phyloP scores from a whole-genome alignment of 1,140 invertebrate species.

The Euwallacea similis region DNA sequence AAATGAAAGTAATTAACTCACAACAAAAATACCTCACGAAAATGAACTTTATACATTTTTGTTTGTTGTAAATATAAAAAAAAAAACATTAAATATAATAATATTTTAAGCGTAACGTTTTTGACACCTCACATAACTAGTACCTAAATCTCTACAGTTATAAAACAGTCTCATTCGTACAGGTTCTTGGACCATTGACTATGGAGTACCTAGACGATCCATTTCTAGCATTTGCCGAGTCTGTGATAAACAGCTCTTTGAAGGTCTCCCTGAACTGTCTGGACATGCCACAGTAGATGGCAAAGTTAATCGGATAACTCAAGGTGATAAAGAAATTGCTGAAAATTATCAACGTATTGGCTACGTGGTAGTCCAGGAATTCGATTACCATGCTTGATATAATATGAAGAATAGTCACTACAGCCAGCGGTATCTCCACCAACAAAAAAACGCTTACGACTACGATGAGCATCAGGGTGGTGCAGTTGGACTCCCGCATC shows the following conservation, averaged over 20 bases:
- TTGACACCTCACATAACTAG: not conserved
- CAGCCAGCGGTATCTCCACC: constrained; percentile 88
- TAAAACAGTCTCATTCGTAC: constrained; percentile 80
- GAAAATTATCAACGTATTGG: constrained; percentile 81
- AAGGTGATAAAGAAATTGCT: constrained; percentile 91
- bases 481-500: constrained; percentile 85
- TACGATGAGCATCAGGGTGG: constrained; percentile 92
- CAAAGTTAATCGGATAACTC: constrained; percentile 92
- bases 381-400: constrained; percentile 72
- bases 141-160: constrained; percentile 54
- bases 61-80: not conserved
- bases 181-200: constrained; percentile 77
- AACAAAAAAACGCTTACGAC: constrained; percentile 89
- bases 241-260: constrained; percentile 80
- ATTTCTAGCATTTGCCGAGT: constrained; percentile 63
- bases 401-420: constrained; percentile 84
- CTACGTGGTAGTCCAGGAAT: constrained; percentile 76
- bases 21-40: not conserved
- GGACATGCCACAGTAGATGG: constrained; percentile 95
- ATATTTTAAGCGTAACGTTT: not conserved
- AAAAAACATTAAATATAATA: not conserved
- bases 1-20: not conserved
- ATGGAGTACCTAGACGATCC: constrained; percentile 74
- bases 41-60: not conserved
- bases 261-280: constrained; percentile 92